phyloP scores from a whole-genome alignment of 2,797 vertebrate species.

The Amazonetta brasiliensis region DNA sequence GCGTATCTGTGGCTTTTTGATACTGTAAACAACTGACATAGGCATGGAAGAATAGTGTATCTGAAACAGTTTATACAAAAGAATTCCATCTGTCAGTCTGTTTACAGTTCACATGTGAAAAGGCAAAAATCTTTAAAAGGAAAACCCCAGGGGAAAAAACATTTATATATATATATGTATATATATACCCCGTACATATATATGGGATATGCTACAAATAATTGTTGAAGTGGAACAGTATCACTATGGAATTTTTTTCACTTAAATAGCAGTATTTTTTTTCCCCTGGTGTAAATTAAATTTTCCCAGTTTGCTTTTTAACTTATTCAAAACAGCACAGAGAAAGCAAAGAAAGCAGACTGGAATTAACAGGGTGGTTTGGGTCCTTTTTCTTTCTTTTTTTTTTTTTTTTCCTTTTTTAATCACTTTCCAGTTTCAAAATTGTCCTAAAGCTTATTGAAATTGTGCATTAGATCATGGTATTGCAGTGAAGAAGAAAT shows the following conservation, averaged over 20 bases:
- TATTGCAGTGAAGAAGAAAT: constrained; percentile 53
- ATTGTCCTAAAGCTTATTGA: constrained; percentile 15
- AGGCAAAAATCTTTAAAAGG: constrained; percentile 77
- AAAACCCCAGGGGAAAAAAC: constrained; percentile 46
- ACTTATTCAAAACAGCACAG: constrained; percentile 57
- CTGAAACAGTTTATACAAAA: constrained; percentile 81
- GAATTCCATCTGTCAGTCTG: constrained; percentile 82
- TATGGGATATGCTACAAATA: constrained; percentile 52
- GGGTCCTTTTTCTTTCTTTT: fast-evolving
- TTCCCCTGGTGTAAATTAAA: constrained; percentile 52
- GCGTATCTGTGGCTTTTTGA: constrained; percentile 79
- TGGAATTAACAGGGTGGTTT: constrained; percentile 28
- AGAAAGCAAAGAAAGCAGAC: constrained; percentile 29
- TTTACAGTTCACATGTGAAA: constrained; percentile 81
- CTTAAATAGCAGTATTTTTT: not conserved
- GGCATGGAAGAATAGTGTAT: constrained; percentile 76
- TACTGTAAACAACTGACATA: constrained; percentile 81
- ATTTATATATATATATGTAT: not conserved
- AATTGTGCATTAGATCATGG: constrained; percentile 10
- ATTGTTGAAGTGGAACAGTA: constrained; percentile 52
- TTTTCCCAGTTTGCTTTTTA: constrained; percentile 68
- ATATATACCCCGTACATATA: not conserved
- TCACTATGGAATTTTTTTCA: not conserved
- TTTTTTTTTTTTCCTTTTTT: too few species aligned
- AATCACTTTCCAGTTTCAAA: constrained; percentile 27